Base-by-base conservation (phyloP, 2,888 invertebrate genomes). In the Pandemis heparana region DNA sequence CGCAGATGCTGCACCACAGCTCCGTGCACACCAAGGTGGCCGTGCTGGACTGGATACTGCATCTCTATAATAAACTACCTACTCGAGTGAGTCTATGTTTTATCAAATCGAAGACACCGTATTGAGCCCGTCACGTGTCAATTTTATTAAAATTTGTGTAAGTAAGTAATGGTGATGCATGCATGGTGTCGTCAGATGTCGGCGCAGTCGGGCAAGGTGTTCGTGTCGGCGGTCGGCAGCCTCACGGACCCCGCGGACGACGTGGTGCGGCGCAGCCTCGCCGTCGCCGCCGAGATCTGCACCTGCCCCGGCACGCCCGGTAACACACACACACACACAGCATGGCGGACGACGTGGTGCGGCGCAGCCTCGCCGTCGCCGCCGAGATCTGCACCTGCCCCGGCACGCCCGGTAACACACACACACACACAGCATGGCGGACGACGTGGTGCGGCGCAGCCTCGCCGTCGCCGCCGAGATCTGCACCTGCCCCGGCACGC, bases 11-110 rank as follows among this genome's bases (percentile, higher is more conserved):
- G 78, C 95, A 96, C 71, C 97, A 98, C 86, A 97, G 97, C 85
- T 97, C 98, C 0, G 98, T 98, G 76, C 98, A 98, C 89, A 99
- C 99, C 0, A 98, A 99, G 93, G 98, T 99, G n/a, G 99, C 99
- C 0, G 97, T 98, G 23, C 94, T 99, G 12, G 96, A 97, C 82
- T 99, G 99, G 99, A 97, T 99, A 79, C 96, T 98, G 86, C 98
- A 99, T 87, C 95, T 99, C 9, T 98, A 99, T 83, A 96, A 96
- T 56, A 97, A 98, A 87, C 96, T 98, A 84, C 98, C 99, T 0
- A 95, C 95, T 74, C 96, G 98, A 95, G 98, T 98, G 86, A 74
- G 78, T 48, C 12, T 0, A 10, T 43, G 23, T 32, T 2, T 32
- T 32, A 32, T 32, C 23, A 32, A 32, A 32, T 32, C 23, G 4